Evolutionary conservation across 1,140 invertebrate species (phyloP).

Genomic region (Phthorimaea operculella): DNA sequence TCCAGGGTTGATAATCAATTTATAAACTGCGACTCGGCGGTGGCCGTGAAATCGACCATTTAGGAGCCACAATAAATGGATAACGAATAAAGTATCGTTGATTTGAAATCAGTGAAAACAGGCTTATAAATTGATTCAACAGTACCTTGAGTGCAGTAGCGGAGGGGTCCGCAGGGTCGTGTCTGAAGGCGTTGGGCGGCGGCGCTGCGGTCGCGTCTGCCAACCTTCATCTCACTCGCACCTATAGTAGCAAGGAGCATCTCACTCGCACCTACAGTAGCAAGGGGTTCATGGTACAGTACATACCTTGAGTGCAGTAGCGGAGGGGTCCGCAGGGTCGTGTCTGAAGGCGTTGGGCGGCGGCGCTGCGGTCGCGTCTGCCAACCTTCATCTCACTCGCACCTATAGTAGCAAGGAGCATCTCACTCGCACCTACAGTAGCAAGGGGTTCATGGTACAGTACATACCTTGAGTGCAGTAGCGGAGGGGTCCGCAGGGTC

Average conservation of each 20-base stretch:
- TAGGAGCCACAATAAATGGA: too few relatives aligned
- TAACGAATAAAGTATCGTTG: too few relatives aligned
- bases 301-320: slow-evolving; percentile 91
- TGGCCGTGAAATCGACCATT: too few relatives aligned
- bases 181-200: slow-evolving; percentile 83
- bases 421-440: slow-evolving; percentile 90
- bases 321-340: slow-evolving; percentile 98
- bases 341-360: slow-evolving; percentile 85
- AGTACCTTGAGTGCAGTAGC: slow-evolving; percentile 94
- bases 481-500: slow-evolving; percentile 99
- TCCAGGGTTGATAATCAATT: too few relatives aligned
- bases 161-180: slow-evolving; percentile 98
- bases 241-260: too few relatives aligned
- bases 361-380: slow-evolving; percentile 84
- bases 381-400: slow-evolving; percentile 87
- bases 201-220: slow-evolving; percentile 86
- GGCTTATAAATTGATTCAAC: too few relatives aligned
- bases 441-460: too few relatives aligned
- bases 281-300: too few relatives aligned
- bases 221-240: too few relatives aligned
- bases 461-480: slow-evolving; percentile 88
- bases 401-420: too few relatives aligned
- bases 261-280: slow-evolving; percentile 91
- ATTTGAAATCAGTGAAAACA: too few relatives aligned
- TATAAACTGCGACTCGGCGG: too few relatives aligned